Percentiles rank a stretch among this genome's conserved stretches.
phyloP scores from a whole-genome alignment of 2,797 vertebrate species.

The Aphelocoma californica region DNA sequence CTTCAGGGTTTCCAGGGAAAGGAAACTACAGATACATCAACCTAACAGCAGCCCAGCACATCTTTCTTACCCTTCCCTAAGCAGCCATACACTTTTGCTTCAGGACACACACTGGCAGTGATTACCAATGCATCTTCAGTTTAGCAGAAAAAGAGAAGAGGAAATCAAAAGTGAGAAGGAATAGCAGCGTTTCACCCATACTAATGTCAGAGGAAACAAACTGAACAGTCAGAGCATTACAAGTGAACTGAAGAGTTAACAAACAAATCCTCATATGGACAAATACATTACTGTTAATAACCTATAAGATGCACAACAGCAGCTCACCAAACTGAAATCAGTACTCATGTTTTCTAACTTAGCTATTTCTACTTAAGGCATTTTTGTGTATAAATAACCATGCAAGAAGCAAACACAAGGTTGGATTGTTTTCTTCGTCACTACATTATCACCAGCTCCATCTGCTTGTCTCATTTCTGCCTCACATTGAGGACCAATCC shows the following conservation, averaged over 20 bases:
- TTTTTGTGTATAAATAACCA: neutral
- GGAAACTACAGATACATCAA: neutral
- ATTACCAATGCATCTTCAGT: neutral
- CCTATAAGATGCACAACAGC: neutral
- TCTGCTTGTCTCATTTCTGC: neutral
- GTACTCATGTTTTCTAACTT: slow-evolving; percentile 29
- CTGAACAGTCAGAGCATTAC: neutral
- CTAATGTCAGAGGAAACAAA: neutral
- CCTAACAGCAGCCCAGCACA: neutral
- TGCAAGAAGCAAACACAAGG: neutral
- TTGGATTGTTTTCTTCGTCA: neutral
- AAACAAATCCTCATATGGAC: slow-evolving; percentile 18
- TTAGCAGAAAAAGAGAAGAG: neutral
- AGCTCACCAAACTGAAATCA: slow-evolving; percentile 51
- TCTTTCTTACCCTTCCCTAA: neutral
- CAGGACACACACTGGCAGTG: neutral
- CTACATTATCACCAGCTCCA: neutral
- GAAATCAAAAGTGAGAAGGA: neutral
- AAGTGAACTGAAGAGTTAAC: neutral
- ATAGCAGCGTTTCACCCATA: neutral
- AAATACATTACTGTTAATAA: slow-evolving; percentile 31
- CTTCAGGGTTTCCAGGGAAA: neutral
- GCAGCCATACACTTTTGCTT: neutral
- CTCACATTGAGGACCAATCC: neutral
- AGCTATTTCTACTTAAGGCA: slow-evolving; percentile 26